Evolutionary conservation across 2,797 vertebrate species (phyloP).

Genomic region (Amphiprion clarkii): DNA sequence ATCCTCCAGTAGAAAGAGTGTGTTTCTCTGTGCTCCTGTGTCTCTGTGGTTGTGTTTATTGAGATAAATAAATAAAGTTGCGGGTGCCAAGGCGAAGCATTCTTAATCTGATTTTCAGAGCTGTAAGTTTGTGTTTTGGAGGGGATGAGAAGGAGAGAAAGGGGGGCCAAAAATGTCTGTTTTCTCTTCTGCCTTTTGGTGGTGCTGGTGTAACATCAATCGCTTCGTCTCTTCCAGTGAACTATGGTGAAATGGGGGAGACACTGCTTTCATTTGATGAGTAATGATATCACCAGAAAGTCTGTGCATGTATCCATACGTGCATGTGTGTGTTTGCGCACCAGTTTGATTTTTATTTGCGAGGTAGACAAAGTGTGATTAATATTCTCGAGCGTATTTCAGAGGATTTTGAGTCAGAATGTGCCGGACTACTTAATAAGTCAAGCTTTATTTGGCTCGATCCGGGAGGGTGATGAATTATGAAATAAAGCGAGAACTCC

Average conservation of each 20-base stretch:
- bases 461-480: slow-evolving; percentile 74
- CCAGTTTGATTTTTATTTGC: slow-evolving; percentile 50
- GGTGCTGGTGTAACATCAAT: slow-evolving; percentile 81
- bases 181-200: slow-evolving; percentile 77
- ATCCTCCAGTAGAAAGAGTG: slow-evolving; percentile 44
- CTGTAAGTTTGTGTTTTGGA: slow-evolving; percentile 49
- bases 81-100: slow-evolving; percentile 67
- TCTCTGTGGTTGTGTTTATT: slow-evolving; percentile 60
- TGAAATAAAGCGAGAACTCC: slow-evolving; percentile 68
- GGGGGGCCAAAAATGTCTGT: slow-evolving; percentile 44
- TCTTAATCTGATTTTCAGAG: slow-evolving; percentile 76
- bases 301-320: slow-evolving; percentile 47
- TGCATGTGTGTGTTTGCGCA: slow-evolving; percentile 29
- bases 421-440: slow-evolving; percentile 60
- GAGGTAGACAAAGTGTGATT: slow-evolving; percentile 67
- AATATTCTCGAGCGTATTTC: slow-evolving; percentile 63
- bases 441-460: slow-evolving; percentile 66
- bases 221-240: slow-evolving; percentile 9
- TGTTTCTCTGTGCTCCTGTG: slow-evolving; percentile 31
- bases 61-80: slow-evolving; percentile 78
- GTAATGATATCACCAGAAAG: slow-evolving; percentile 68
- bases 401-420: slow-evolving; percentile 59
- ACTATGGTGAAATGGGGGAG: slow-evolving; percentile 42
- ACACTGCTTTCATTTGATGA: slow-evolving; percentile 72
- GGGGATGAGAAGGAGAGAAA: slow-evolving; percentile 2